Percentiles rank a stretch among this genome's conserved stretches.
Evolutionary conservation across 2,888 invertebrate species (phyloP).

Genomic region (Nephrocerus scutellatus): DNA sequence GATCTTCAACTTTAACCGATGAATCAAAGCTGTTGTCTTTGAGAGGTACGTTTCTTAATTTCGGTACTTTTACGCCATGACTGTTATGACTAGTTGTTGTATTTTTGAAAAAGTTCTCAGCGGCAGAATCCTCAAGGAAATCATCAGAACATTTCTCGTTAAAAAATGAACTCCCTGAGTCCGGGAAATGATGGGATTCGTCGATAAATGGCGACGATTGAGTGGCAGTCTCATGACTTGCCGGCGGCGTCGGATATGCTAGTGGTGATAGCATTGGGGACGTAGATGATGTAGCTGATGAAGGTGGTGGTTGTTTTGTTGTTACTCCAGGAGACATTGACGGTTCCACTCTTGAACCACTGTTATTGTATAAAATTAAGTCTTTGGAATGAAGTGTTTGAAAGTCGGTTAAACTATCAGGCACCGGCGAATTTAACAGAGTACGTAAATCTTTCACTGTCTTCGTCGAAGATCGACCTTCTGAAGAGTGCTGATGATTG

Average conservation of each 20-base stretch:
- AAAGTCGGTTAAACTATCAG: slow-evolving; percentile 74
- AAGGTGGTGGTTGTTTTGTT: slow-evolving; percentile 18
- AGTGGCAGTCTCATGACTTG: slow-evolving; percentile 68
- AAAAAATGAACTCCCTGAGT: slow-evolving; percentile 43
- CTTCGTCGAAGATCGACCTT: background rate
- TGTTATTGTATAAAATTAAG: slow-evolving; percentile 45
- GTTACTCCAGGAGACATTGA: slow-evolving; percentile 18
- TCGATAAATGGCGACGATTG: slow-evolving; percentile 48
- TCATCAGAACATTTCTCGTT: slow-evolving; percentile 39
- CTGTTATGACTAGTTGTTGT: slow-evolving; percentile 27
- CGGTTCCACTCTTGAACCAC: slow-evolving; percentile 19
- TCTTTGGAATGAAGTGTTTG: slow-evolving; percentile 66
- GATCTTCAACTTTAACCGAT: slow-evolving; percentile 43
- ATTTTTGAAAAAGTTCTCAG: slow-evolving; percentile 35
- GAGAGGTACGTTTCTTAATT: slow-evolving; percentile 43
- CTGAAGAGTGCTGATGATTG: slow-evolving; percentile 5
- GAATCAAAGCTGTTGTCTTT: slow-evolving; percentile 42
- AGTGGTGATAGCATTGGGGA: slow-evolving; percentile 63
- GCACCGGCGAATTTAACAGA: slow-evolving; percentile 68
- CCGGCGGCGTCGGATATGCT: slow-evolving; percentile 81
- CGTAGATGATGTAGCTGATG: slow-evolving; percentile 46
- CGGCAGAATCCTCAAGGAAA: slow-evolving; percentile 33
- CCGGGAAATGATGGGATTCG: slow-evolving; percentile 42
- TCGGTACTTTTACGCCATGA: slow-evolving; percentile 45
- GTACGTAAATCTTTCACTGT: slow-evolving; percentile 62